Evolutionary conservation across 2,888 invertebrate genomes (phyloP).

Genomic region (Drosophila nr. perissopoda): DNA sequence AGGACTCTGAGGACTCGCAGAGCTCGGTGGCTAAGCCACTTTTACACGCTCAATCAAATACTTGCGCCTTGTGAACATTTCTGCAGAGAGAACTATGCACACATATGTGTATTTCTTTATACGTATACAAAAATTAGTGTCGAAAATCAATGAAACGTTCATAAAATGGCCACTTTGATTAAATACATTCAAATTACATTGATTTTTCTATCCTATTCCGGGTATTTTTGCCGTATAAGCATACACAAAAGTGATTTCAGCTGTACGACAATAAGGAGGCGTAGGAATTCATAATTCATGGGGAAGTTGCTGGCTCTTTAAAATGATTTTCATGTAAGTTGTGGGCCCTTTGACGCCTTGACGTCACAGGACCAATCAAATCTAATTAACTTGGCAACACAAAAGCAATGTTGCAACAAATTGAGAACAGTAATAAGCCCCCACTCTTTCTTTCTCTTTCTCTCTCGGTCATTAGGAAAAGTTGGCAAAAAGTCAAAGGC

Average conservation of each 20-base stretch:
- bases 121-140: slow-evolving; percentile 35
- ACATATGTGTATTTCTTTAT: slow-evolving; percentile 4
- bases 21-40: slow-evolving; percentile 58
- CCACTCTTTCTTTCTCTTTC: not conserved
- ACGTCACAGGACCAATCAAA: slow-evolving; percentile 33
- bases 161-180: slow-evolving; percentile 41
- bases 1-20: slow-evolving; percentile 25
- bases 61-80: slow-evolving; percentile 49
- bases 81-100: slow-evolving; percentile 20
- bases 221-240: not conserved
- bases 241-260: not conserved
- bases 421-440: slow-evolving; percentile 18
- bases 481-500: slow-evolving; percentile 39
- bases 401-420: slow-evolving; percentile 13
- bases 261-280: not conserved
- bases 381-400: slow-evolving; percentile 56
- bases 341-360: slow-evolving; percentile 16
- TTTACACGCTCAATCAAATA: slow-evolving; percentile 75
- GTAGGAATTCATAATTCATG: slow-evolving; percentile 32
- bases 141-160: slow-evolving; percentile 62
- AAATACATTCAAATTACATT: slow-evolving; percentile 22
- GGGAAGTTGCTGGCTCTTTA: slow-evolving; percentile 10
- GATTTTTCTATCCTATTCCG: slow-evolving; percentile 14
- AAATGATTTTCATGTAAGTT: slow-evolving; percentile 9
- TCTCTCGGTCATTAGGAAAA: not conserved